Percentiles rank a stretch among this genome's conserved stretches.
Conservation (phyloP, 2,113 vertebrate species). For the Harpagus bidentatus region DNA sequence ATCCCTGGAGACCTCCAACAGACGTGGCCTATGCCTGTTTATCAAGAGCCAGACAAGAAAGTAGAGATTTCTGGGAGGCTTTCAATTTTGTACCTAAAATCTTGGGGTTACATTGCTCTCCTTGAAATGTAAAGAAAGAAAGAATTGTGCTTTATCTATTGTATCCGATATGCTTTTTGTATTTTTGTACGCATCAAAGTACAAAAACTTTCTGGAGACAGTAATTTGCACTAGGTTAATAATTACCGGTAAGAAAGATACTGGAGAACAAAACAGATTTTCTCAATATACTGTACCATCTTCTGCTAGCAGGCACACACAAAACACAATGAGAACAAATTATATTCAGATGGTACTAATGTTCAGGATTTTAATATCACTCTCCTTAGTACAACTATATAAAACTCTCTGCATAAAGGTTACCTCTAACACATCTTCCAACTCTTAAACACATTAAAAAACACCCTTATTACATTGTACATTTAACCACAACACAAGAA, state of each 20-base stretch:
- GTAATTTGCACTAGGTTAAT: not conserved
- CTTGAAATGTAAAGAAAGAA: not conserved
- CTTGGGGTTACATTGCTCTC: not conserved
- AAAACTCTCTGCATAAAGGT: conserved; percentile 48
- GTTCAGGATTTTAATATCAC: conserved; percentile 42
- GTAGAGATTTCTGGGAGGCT: not conserved
- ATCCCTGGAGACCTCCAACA: not conserved
- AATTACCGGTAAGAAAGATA: not conserved
- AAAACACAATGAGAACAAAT: conserved; percentile 44
- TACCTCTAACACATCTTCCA: conserved; percentile 44
- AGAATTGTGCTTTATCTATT: not conserved
- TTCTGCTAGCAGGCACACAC: not conserved
- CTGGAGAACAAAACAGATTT: not conserved
- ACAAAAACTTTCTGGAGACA: not conserved
- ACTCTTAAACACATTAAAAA: conserved; percentile 57
- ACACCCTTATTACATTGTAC: conserved; percentile 21
- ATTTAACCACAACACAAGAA: conserved; percentile 57
- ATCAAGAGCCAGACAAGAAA: not conserved
- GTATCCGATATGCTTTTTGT: not conserved
- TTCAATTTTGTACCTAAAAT: not conserved
- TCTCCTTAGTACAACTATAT: conserved; percentile 32
- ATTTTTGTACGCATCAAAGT: not conserved
- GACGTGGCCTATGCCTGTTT: not conserved
- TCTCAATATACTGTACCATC: not conserved
- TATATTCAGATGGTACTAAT: not conserved